phyloP scores from a whole-genome alignment of 2,113 vertebrate genomes.

The Perccottus glenii region DNA sequence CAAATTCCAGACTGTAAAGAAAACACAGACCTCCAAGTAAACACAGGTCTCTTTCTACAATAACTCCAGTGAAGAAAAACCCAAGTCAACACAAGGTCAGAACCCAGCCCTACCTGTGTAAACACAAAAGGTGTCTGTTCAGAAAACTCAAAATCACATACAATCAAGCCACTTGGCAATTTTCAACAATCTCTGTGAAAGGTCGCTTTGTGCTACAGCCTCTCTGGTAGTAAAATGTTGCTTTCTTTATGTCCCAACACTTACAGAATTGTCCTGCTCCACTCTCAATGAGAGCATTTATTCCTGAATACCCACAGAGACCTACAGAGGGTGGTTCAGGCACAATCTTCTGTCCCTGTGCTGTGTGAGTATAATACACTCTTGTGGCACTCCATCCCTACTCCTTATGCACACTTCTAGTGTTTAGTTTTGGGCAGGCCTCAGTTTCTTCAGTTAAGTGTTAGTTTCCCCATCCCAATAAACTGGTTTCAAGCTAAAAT shows the following conservation, averaged over 20 bases:
- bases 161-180: slow-evolving; percentile 68
- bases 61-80: slow-evolving; percentile 53
- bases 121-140: slow-evolving; percentile 57
- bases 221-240: slow-evolving; percentile 72
- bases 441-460: slow-evolving; percentile 15
- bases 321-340: slow-evolving; percentile 42
- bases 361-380: slow-evolving; percentile 63
- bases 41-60: slow-evolving; percentile 44
- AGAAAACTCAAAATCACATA: slow-evolving; percentile 40
- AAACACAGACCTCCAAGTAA: slow-evolving; percentile 29
- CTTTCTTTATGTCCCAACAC: slow-evolving; percentile 79
- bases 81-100: slow-evolving; percentile 35
- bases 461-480: not conserved
- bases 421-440: slow-evolving; percentile 21
- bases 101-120: slow-evolving; percentile 52
- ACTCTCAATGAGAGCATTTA: slow-evolving; percentile 78
- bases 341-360: slow-evolving; percentile 27
- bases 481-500: slow-evolving; percentile 5
- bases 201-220: slow-evolving; percentile 67
- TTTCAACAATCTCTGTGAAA: slow-evolving; percentile 62
- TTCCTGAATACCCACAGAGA: slow-evolving; percentile 64
- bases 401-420: slow-evolving; percentile 16
- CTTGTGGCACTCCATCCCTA: slow-evolving; percentile 52
- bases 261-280: slow-evolving; percentile 70
- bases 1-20: slow-evolving; percentile 25